Percentiles rank a stretch among this genome's conserved stretches.
Conservation (phyloP, 2,888 invertebrate species). For the Cryptus armator region DNA sequence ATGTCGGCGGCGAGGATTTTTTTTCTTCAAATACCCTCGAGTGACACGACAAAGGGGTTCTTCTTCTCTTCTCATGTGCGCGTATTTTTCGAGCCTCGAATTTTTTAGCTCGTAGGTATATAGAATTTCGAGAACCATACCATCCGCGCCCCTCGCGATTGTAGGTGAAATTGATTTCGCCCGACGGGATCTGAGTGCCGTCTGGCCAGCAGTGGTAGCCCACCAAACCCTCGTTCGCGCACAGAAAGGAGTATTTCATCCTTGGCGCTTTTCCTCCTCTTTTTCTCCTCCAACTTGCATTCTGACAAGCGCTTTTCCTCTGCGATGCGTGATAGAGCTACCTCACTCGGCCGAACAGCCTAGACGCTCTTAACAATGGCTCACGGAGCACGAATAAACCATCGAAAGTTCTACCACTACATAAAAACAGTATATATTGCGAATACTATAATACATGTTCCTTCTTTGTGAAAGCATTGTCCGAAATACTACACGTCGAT, state of each 20-base stretch:
- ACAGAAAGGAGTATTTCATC: conserved; percentile 37
- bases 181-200: conserved; percentile 64
- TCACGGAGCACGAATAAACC: conserved; percentile 49
- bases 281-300: conserved; percentile 24
- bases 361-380: conserved; percentile 43
- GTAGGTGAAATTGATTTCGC: conserved; percentile 70
- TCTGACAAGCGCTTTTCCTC: conserved; percentile 54
- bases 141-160: conserved; percentile 47
- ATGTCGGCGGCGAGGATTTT: conserved; percentile 33
- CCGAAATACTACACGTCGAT: conserved; percentile 34
- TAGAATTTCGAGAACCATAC: conserved; percentile 59
- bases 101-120: conserved; percentile 53
- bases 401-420: conserved; percentile 38
- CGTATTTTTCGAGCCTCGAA: conserved; percentile 26
- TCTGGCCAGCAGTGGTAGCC: conserved; percentile 59
- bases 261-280: not conserved
- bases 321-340: conserved; percentile 19
- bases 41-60: conserved; percentile 19
- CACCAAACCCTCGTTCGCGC: not conserved
- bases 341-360: conserved; percentile 34
- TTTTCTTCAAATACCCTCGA: conserved; percentile 31
- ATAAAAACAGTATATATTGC: not conserved
- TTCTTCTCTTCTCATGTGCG: conserved; percentile 16
- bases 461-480: conserved; percentile 24
- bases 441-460: not conserved